Evolutionary conservation across 1,140 invertebrate genomes (phyloP).

Genomic region (Limonius californicus): DNA sequence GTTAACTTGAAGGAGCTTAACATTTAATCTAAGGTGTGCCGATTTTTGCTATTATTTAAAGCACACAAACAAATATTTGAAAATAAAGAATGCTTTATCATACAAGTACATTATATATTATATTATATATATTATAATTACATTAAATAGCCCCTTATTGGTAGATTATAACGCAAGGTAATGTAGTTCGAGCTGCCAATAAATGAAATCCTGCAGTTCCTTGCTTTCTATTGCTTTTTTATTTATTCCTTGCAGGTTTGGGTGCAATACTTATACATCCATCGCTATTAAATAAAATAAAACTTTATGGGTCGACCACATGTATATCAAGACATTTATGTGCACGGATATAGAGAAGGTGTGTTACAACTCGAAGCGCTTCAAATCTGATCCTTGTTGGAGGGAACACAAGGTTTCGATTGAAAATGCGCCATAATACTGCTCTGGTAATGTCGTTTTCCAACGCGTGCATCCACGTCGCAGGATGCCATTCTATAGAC

Average conservation of each 20-base stretch:
- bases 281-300: slow-evolving; percentile 36
- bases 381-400: slow-evolving; percentile 11
- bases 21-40: too few relatives aligned
- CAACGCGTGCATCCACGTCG: slow-evolving; percentile 4
- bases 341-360: slow-evolving; percentile 25
- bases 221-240: background rate
- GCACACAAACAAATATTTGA: too few relatives aligned
- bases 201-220: background rate
- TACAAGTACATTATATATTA: too few relatives aligned
- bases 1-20: too few relatives aligned
- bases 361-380: slow-evolving; percentile 19
- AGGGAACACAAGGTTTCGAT: slow-evolving; percentile 7
- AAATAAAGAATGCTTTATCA: too few relatives aligned
- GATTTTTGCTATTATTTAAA: too few relatives aligned
- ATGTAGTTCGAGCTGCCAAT: too few relatives aligned
- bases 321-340: slow-evolving; percentile 32
- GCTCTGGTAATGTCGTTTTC: slow-evolving; percentile 3
- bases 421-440: slow-evolving; percentile 4
- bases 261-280: slow-evolving; percentile 5
- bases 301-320: slow-evolving; percentile 32
- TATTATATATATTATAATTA: too few relatives aligned
- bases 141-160: too few relatives aligned
- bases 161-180: too few relatives aligned
- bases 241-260: background rate
- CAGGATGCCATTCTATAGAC: background rate